Base-by-base conservation (phyloP, 1,140 invertebrate genomes). In the Zaprionus inermis region DNA sequence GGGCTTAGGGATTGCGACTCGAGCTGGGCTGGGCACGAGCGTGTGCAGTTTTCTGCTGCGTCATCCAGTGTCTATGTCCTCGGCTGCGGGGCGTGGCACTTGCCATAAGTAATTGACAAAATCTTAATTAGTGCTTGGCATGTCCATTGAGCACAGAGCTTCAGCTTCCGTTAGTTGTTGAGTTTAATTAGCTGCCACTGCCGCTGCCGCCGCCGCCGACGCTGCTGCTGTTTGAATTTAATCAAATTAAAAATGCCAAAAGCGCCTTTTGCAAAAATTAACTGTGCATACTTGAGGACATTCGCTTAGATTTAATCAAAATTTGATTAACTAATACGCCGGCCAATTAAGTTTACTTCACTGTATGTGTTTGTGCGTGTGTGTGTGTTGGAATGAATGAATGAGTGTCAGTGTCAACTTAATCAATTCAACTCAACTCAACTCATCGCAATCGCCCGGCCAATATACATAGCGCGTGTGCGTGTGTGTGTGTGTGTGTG, bases 91-190 rank as follows among this genome's bases (percentile, higher is more conserved):
- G 85, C 81, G 85, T 89, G 80, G 71, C 78, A 78, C 72, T 89
- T 72, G 81, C 83, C 83, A 88, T 88, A 89, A 89, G 84, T 89
- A 89, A 89, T 89, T 89, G 84, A 85, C 84, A 84, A 89, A 89
- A 89, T 84, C 84, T 89, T 89, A 89, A 89, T 89, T 89, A 89
- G 85, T 89, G 78, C 78, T 84, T 90, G 85, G 85, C 85, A 85
- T 90, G 80, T 83, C 81, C 84, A 84, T 90, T 80, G 71, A 89
- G 84, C 78, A n/a, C n/a, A n/a, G n/a, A 61, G 80, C 84, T 89
- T 32, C 30, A 10, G 24, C 24, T 28, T 84, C 80, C 73, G 84
- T 72, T 76, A 74, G 80, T 79, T 90, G 80, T 90, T 70, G 78
- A 78, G 81, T 81, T 89, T 89, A 89, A 89, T 89, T 89, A 90